Evolutionary conservation across 2,888 invertebrate genomes (phyloP).

Genomic region (Piscicola geometra): DNA sequence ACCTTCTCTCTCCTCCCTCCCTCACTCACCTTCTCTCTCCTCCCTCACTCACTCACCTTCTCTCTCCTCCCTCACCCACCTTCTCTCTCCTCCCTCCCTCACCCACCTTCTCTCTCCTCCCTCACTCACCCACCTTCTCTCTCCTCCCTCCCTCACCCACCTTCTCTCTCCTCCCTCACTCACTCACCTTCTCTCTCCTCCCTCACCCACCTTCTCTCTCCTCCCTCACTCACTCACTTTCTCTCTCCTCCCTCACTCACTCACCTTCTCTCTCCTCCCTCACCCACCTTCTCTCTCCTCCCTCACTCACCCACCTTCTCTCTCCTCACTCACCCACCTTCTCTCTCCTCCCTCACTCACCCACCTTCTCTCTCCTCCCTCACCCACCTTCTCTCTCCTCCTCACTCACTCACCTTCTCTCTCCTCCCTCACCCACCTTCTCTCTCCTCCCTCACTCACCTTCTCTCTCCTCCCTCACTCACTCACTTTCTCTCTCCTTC

Average conservation of each 20-base stretch:
- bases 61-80: too few relatives aligned
- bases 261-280: slow-evolving; percentile 55
- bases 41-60: too few relatives aligned
- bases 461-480: slow-evolving; percentile 44
- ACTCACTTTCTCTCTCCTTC: slow-evolving; percentile 55
- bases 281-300: slow-evolving; percentile 49
- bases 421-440: slow-evolving; percentile 41
- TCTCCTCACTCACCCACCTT: slow-evolving; percentile 44
- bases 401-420: slow-evolving; percentile 55
- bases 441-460: slow-evolving; percentile 39
- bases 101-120: too few relatives aligned
- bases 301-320: slow-evolving; percentile 55
- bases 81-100: too few relatives aligned
- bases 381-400: slow-evolving; percentile 55
- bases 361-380: slow-evolving; percentile 53
- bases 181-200: too few relatives aligned
- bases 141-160: slow-evolving; percentile 21
- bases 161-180: slow-evolving; percentile 56
- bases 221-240: slow-evolving; percentile 44
- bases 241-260: slow-evolving; percentile 50
- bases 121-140: too few relatives aligned
- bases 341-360: slow-evolving; percentile 44
- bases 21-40: too few relatives aligned
- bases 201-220: slow-evolving; percentile 43
- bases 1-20: too few relatives aligned